Base-by-base conservation (phyloP, 2,113 vertebrate species). In the Bothrops jararaca region DNA sequence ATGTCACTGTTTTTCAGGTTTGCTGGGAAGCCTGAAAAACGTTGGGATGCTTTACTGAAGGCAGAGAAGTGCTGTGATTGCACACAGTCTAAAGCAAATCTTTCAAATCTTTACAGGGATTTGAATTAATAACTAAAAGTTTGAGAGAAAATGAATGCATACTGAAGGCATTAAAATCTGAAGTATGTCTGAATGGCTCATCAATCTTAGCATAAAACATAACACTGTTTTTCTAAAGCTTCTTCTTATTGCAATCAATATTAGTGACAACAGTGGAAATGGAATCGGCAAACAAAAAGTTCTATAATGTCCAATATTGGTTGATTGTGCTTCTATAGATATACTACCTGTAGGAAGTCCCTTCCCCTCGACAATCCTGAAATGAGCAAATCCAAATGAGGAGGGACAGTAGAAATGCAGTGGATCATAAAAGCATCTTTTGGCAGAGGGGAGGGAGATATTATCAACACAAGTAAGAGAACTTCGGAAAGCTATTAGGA, bases 381-480 rank as follows among this genome's bases (percentile, higher is more conserved):
- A 34, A 34, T 85, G 1, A 6, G 50, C 50, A 22, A 89, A 50
- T 29, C 29, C 12, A 53, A n/a, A 23, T n/a, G 58, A 58, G 24
- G 53, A 60, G 53, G 45, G 86, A 92, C 87, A 94, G 91, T 64
- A 92, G 95, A 94, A 39, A 94, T 52, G 90, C 24, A 48, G 23
- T 64, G 5, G 92, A 9, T 90, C 69, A 95, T 60, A 64, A 95
- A 93, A 92, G 1, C 39, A 93, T 92, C 85, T 42, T 29, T 3
- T 87, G 85, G 4, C 92, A 22, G 29, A 12, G 7, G 52, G 24
- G 7, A 15, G 12, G 58, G 6, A 90, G 22, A 90, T 91, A 5
- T 23, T 94, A 89, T 92, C 95, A 22, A 94, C 94, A 80, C 39
- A 91, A 89, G 92, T 90, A n/a, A 87, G 0, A 13, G 48, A 94